These are phyloP conservation scores for Noctua comes DNA, from an alignment of 2,888 invertebrate species.

Conservation along the genomic window DNA sequence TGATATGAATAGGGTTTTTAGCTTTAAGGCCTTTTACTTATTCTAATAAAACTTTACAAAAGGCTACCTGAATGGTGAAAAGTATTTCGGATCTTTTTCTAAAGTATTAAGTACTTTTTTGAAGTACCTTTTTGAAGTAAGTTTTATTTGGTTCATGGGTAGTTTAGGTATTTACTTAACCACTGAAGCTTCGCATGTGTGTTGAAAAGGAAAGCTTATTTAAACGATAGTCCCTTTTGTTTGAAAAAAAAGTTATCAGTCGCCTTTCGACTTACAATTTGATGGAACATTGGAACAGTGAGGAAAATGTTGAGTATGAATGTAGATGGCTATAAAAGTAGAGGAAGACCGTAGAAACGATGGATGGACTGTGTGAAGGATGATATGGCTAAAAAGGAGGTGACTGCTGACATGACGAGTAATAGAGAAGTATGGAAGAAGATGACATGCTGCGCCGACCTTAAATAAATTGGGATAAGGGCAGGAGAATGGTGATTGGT, in stretches of 20 bases:
- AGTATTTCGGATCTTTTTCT: conserved; percentile 14
- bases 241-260: not conserved
- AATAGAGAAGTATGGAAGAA: too few species aligned
- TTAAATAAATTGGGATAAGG: too few species aligned
- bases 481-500: too few species aligned
- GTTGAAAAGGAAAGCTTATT: not conserved
- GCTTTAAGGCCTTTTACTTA: conserved; percentile 2
- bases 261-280: not conserved
- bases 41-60: conserved; percentile 40
- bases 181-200: not conserved
- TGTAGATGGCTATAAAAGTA: too few species aligned
- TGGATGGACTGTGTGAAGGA: too few species aligned
- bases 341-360: too few species aligned
- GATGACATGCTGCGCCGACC: too few species aligned
- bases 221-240: not conserved
- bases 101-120: not conserved
- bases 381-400: too few species aligned
- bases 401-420: too few species aligned
- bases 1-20: conserved; percentile 27
- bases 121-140: not conserved
- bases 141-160: not conserved
- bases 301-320: too few species aligned
- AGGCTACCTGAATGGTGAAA: not conserved
- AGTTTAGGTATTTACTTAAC: conserved; percentile 2
- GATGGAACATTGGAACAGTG: not conserved